phyloP scores from a whole-genome alignment of 2,888 invertebrate species.

The Onchidella celtica region DNA sequence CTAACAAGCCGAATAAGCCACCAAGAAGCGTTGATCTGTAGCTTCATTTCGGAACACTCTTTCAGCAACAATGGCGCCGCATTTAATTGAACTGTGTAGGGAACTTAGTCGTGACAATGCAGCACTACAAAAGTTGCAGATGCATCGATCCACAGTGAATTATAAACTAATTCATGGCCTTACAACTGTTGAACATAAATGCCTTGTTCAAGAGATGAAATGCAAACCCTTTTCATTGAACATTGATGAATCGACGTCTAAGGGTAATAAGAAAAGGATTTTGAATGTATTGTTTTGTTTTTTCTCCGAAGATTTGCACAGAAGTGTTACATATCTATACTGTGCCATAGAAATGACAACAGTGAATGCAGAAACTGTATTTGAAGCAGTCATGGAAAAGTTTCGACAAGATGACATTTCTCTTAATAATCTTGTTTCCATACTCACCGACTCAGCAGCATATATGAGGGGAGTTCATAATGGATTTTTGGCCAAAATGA shows the following conservation, averaged over 20 bases:
- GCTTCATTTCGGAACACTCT: slow-evolving; percentile 1
- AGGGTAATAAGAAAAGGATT: slow-evolving; percentile 17
- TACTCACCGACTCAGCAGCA: slow-evolving; percentile 30
- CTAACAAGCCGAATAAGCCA: not conserved
- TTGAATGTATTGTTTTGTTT: slow-evolving; percentile 13
- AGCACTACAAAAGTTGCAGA: not conserved
- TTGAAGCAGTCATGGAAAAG: slow-evolving; percentile 5
- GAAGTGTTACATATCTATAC: slow-evolving; percentile 19
- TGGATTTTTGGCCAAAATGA: slow-evolving; percentile 24
- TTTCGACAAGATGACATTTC: slow-evolving; percentile 26
- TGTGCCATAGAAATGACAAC: not conserved
- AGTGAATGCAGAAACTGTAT: slow-evolving; percentile 30
- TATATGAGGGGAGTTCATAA: slow-evolving; percentile 27
- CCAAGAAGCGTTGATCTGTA: not conserved
- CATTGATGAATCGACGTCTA: slow-evolving; percentile 16
- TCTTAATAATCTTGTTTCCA: slow-evolving; percentile 15
- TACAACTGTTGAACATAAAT: not conserved
- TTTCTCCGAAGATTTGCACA: not conserved
- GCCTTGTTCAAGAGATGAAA: not conserved
- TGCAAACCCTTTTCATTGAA: not conserved
- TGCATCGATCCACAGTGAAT: not conserved
- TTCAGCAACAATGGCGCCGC: not conserved
- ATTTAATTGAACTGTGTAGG: slow-evolving; percentile 2
- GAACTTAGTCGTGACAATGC: not conserved
- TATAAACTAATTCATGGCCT: not conserved